Conservation (phyloP, 2,888 invertebrate species). For the Tromatobia lineatoria region DNA sequence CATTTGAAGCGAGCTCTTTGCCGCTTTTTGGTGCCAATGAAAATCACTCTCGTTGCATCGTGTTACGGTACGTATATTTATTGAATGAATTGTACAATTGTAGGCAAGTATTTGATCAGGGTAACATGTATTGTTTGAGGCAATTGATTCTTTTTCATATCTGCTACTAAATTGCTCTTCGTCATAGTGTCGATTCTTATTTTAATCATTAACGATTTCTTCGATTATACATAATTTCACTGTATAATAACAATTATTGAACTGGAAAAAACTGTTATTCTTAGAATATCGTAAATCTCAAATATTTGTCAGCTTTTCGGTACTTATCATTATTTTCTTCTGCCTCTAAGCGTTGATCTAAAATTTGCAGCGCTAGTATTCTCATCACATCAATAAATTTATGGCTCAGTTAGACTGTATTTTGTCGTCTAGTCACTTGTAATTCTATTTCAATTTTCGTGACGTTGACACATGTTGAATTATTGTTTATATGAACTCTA, state of each 20-base stretch:
- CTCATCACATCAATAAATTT: background rate
- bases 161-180: too few relatives aligned
- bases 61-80: background rate
- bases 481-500: slow-evolving; percentile 74
- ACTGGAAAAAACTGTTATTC: too few relatives aligned
- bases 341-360: background rate
- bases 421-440: slow-evolving; percentile 45
- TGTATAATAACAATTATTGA: too few relatives aligned
- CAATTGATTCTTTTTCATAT: background rate
- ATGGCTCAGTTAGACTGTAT: background rate
- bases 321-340: too few relatives aligned
- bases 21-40: background rate
- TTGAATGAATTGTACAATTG: background rate
- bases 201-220: too few relatives aligned
- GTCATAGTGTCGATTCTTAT: background rate
- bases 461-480: slow-evolving; percentile 67
- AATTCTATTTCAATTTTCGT: slow-evolving; percentile 61
- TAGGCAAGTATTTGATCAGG: background rate
- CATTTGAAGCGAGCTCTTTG: background rate
- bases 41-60: background rate
- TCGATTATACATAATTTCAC: too few relatives aligned
- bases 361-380: background rate
- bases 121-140: background rate
- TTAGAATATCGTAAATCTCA: background rate
- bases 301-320: background rate